Percentiles rank a stretch among this genome's conserved stretches.
Conservation (phyloP, 2,888 invertebrate genomes). For the Hirtodrosophila duncani region DNA sequence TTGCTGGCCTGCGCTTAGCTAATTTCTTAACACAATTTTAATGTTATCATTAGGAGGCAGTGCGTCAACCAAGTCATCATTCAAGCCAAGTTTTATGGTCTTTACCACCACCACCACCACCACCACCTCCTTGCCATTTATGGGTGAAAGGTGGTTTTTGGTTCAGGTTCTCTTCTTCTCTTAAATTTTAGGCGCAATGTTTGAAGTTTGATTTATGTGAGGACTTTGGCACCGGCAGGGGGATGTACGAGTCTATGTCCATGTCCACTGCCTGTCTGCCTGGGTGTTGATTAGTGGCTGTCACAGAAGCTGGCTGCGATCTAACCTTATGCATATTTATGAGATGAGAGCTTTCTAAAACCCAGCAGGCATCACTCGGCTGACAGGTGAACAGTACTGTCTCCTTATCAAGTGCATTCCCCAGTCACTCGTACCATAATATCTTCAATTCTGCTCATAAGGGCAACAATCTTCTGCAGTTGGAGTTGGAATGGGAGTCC, state of each 20-base stretch:
- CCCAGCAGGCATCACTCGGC: background rate
- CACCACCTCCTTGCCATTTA: conserved; percentile 51
- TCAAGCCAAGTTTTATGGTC: conserved; percentile 38
- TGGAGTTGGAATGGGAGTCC: conserved; percentile 42
- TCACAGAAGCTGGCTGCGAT: background rate
- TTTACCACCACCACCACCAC: too few species aligned
- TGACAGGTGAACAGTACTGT: background rate
- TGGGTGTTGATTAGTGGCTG: conserved; percentile 39
- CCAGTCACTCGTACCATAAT: too few species aligned
- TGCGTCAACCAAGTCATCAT: conserved; percentile 43
- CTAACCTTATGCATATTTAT: conserved; percentile 7
- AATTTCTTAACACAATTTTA: conserved; percentile 72
- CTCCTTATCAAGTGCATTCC: background rate
- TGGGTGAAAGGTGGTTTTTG: conserved; percentile 56
- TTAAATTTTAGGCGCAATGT: conserved; percentile 41
- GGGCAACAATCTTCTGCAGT: conserved; percentile 32
- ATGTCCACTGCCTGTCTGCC: background rate
- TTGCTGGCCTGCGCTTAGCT: conserved; percentile 40
- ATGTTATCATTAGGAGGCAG: conserved; percentile 67
- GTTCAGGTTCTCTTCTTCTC: conserved; percentile 25
- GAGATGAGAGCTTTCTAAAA: background rate
- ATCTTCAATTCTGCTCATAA: conserved; percentile 9
- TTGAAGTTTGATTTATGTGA: conserved; percentile 63
- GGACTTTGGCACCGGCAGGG: conserved; percentile 24
- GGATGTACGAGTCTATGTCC: conserved; percentile 23